Evolutionary conservation across 1,140 invertebrate genomes (phyloP).

Genomic region (Bicyclus anynana): DNA sequence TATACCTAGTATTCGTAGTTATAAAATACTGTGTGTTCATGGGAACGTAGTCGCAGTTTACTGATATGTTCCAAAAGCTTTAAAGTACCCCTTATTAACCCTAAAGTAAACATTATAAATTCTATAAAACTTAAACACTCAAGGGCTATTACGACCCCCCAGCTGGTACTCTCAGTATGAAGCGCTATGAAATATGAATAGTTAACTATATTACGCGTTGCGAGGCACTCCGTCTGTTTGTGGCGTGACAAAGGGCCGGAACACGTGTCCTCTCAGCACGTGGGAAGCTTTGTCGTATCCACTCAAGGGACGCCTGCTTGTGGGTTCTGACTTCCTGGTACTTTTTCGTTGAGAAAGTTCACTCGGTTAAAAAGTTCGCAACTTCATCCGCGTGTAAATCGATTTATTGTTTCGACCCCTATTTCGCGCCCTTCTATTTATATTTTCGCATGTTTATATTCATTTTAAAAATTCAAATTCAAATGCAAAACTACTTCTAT

Average conservation of each 20-base stretch:
- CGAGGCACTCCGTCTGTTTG: conserved; percentile 4
- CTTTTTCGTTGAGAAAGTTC: too few relatives aligned
- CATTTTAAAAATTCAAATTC: too few relatives aligned
- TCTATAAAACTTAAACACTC: neutral
- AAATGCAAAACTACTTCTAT: too few relatives aligned
- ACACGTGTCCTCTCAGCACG: conserved; percentile 21
- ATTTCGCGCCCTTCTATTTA: too few relatives aligned
- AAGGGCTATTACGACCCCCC: neutral
- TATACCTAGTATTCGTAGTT: too few relatives aligned
- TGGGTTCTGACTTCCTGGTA: conserved; percentile 9
- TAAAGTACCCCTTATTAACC: neutral
- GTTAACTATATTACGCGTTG: neutral
- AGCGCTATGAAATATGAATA: neutral
- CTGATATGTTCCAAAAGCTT: too few relatives aligned
- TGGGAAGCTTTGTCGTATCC: conserved; percentile 10
- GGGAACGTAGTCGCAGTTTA: too few relatives aligned
- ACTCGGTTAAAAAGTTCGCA: too few relatives aligned
- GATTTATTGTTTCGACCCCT: too few relatives aligned
- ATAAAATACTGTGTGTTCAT: too few relatives aligned
- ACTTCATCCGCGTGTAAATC: too few relatives aligned
- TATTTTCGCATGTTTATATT: too few relatives aligned
- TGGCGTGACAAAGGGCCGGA: conserved; percentile 11
- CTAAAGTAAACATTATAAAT: neutral
- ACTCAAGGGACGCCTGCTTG: neutral
- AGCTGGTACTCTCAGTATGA: neutral